A percentile compares a stretch with the other conserved stretches of the same genome.
Evolutionary conservation across 2,888 invertebrate genomes (phyloP).

Genomic region (Drosophila dives): DNA sequence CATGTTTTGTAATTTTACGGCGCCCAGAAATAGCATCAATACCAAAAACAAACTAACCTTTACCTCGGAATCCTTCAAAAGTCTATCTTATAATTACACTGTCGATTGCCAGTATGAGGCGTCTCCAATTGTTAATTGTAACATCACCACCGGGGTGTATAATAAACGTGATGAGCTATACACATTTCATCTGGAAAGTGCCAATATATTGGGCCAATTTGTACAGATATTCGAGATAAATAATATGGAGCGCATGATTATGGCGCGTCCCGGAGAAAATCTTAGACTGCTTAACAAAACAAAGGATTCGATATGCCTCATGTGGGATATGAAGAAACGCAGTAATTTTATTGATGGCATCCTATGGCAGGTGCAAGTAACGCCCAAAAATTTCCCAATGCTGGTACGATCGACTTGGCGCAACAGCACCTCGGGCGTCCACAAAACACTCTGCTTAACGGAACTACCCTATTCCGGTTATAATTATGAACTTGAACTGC

Average conservation of each 20-base stretch:
- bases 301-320: slow-evolving; percentile 69
- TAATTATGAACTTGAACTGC: slow-evolving; percentile 87
- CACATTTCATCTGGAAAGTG: slow-evolving; percentile 87
- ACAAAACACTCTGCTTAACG: slow-evolving; percentile 71
- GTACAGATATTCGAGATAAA: slow-evolving; percentile 69
- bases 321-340: slow-evolving; percentile 78
- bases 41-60: slow-evolving; percentile 86
- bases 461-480: slow-evolving; percentile 76
- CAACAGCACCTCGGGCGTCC: slow-evolving; percentile 45
- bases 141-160: slow-evolving; percentile 82
- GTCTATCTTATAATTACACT: slow-evolving; percentile 58
- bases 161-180: slow-evolving; percentile 85
- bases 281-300: slow-evolving; percentile 65
- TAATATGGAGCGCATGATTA: slow-evolving; percentile 73
- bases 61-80: slow-evolving; percentile 28
- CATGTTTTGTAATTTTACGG: slow-evolving; percentile 91
- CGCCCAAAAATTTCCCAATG: slow-evolving; percentile 63
- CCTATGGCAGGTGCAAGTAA: slow-evolving; percentile 75
- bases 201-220: slow-evolving; percentile 87
- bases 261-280: slow-evolving; percentile 74
- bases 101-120: slow-evolving; percentile 74
- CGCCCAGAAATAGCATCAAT: slow-evolving; percentile 86
- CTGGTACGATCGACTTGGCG: slow-evolving; percentile 53
- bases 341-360: slow-evolving; percentile 73
- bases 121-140: slow-evolving; percentile 73